phyloP scores from a whole-genome alignment of 2,888 invertebrate genomes.

The Drosophila niveifrons region DNA sequence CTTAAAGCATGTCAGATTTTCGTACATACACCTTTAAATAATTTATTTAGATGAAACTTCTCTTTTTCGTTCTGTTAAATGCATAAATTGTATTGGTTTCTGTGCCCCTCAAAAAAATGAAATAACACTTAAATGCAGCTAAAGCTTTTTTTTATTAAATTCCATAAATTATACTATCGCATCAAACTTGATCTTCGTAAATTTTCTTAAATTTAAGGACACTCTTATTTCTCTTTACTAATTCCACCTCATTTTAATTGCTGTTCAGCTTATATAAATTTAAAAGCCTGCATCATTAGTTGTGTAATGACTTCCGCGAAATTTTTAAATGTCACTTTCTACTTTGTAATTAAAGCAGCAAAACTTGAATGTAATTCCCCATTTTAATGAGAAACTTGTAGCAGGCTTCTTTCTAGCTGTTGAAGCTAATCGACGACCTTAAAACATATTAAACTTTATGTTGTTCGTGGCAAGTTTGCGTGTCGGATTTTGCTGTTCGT shows the following conservation, averaged over 20 bases:
- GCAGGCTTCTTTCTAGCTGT: background rate
- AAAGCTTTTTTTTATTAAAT: too few species aligned
- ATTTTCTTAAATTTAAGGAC: background rate
- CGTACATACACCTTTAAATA: background rate
- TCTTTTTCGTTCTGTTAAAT: too few species aligned
- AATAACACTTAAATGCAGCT: too few species aligned
- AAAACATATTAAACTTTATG: constrained; percentile 49
- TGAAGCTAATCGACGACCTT: constrained; percentile 30
- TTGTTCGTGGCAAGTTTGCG: constrained; percentile 22
- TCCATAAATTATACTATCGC: too few species aligned
- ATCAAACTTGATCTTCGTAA: too few species aligned
- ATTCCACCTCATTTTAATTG: background rate
- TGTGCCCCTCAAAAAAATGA: too few species aligned
- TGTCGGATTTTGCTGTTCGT: constrained; percentile 20
- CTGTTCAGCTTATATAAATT: background rate
- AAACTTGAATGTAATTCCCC: constrained; percentile 5
- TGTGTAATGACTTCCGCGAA: background rate
- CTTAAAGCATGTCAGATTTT: background rate
- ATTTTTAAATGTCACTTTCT: background rate
- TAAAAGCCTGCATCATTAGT: background rate
- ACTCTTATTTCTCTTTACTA: background rate
- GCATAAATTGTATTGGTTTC: too few species aligned
- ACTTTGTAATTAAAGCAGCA: background rate
- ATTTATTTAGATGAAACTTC: too few species aligned
- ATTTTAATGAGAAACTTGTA: constrained; percentile 10